Evolutionary conservation across 2,888 invertebrate species (phyloP).

Genomic region (Lucinisca nassula): DNA sequence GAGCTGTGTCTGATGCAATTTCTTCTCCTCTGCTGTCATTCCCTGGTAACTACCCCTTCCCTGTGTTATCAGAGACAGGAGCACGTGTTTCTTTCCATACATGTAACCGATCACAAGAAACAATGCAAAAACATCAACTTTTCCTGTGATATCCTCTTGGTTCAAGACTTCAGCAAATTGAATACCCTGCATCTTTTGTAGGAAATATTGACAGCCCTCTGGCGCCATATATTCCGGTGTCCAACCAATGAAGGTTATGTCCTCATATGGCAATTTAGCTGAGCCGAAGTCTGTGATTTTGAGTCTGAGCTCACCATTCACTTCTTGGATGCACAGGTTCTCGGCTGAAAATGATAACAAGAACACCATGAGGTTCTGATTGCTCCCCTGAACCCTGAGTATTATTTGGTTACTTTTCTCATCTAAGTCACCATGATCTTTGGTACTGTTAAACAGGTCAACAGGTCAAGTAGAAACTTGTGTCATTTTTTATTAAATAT

Average conservation of each 20-base stretch:
- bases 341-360: conserved; percentile 75
- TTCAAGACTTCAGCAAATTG: conserved; percentile 15
- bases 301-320: conserved; percentile 9
- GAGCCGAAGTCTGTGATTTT: conserved; percentile 75
- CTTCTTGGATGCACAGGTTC: conserved; percentile 58
- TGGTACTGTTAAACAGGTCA: too few species aligned
- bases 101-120: conserved; percentile 67
- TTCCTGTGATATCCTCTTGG: conserved; percentile 58
- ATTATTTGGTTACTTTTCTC: too few species aligned
- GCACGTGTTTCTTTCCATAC: conserved; percentile 66
- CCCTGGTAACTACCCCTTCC: conserved; percentile 61
- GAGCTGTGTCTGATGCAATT: conserved; percentile 49
- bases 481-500: too few species aligned
- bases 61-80: conserved; percentile 62
- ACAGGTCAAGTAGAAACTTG: too few species aligned
- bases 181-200: conserved; percentile 21
- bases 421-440: too few species aligned
- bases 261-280: conserved; percentile 60
- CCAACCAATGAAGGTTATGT: conserved; percentile 57
- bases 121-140: conserved; percentile 69
- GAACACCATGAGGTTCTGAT: too few species aligned
- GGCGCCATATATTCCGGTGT: conserved; percentile 75
- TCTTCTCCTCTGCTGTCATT: background rate
- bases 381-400: too few species aligned
- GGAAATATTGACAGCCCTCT: conserved; percentile 60